Evolutionary conservation across 2,113 vertebrate genomes (phyloP).

Genomic region (Nerophis ophidion): DNA sequence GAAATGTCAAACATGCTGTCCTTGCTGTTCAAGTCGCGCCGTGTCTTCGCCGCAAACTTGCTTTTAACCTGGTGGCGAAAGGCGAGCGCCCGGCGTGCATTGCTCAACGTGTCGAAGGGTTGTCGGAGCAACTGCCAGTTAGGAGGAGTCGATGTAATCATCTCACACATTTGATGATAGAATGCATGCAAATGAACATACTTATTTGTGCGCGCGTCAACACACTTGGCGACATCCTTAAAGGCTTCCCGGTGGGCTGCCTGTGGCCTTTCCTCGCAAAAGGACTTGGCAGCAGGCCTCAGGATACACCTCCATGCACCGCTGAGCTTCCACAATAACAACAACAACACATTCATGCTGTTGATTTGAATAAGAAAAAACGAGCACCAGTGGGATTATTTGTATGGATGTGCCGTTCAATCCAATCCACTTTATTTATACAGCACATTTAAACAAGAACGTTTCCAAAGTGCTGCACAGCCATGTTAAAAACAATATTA

Average conservation of each 20-base stretch:
- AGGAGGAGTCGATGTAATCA: slow-evolving; percentile 26
- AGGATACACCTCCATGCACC: slow-evolving; percentile 16
- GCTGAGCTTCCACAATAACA: background rate
- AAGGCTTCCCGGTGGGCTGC: slow-evolving; percentile 42
- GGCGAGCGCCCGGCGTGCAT: background rate
- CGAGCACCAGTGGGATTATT: background rate
- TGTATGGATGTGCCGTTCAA: no score
- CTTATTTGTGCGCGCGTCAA: background rate
- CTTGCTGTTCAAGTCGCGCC: background rate
- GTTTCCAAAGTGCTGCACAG: no score
- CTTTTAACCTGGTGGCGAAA: no score
- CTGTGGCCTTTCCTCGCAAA: slow-evolving; percentile 39
- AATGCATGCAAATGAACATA: slow-evolving; percentile 2
- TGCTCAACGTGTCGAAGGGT: slow-evolving; percentile 22
- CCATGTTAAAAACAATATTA: no score
- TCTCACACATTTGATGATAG: background rate
- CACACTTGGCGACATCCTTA: slow-evolving; percentile 12
- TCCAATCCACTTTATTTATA: no score
- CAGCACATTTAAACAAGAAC: no score
- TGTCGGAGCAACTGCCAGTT: slow-evolving; percentile 44
- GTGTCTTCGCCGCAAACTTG: no score
- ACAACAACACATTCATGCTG: background rate
- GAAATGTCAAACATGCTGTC: slow-evolving; percentile 42
- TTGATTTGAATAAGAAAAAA: background rate
- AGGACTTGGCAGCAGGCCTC: slow-evolving; percentile 25